Conservation (phyloP, 2,113 vertebrate genomes). For the Vombatus ursinus region DNA sequence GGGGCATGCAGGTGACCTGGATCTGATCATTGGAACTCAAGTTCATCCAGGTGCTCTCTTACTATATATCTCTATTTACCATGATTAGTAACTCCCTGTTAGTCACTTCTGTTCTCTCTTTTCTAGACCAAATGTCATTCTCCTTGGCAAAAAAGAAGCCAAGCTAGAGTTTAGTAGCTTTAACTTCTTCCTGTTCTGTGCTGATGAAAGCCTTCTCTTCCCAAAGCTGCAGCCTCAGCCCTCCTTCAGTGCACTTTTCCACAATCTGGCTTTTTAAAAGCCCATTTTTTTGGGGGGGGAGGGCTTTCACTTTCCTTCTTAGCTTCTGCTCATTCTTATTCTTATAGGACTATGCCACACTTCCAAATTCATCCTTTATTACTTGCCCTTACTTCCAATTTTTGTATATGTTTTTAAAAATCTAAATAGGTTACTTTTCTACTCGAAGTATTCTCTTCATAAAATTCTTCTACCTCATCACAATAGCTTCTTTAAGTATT, state of each 20-base stretch:
- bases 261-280: background rate
- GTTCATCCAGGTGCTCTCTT: background rate
- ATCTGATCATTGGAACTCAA: background rate
- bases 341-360: background rate
- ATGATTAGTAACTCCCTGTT: background rate
- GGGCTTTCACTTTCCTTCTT: background rate
- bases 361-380: background rate
- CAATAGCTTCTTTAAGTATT: background rate
- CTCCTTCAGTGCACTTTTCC: background rate
- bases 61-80: background rate
- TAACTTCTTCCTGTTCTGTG: background rate
- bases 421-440: background rate
- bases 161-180: background rate
- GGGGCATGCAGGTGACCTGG: background rate
- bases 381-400: background rate
- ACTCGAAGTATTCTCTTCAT: background rate
- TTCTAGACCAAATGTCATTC: background rate
- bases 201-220: background rate
- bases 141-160: background rate
- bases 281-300: background rate
- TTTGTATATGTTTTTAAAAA: background rate
- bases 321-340: background rate
- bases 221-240: background rate
- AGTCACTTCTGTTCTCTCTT: background rate
- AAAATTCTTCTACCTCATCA: background rate